Evolutionary conservation across 1,140 invertebrate species (phyloP), one percentile per base, ranked within the genome.

Genomic region (Calephelis virginiensis): DNA sequence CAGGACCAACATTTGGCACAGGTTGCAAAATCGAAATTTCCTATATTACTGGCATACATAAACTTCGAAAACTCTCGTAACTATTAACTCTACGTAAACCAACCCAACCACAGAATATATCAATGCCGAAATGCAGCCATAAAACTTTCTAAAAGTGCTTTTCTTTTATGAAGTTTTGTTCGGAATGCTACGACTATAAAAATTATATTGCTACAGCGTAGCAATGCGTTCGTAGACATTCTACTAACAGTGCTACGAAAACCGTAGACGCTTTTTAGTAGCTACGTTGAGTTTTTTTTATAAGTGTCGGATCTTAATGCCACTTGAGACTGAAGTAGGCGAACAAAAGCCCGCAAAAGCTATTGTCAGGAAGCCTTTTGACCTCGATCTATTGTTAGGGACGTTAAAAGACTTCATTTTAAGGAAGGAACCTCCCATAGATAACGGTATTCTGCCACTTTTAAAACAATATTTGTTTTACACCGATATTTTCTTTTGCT

Each of bases 381-480:
- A 82, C 82, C 82, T 72, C 75, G 47, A 77, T 84, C 77, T 63
- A 81, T 84, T 84, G 82, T 84, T 70, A 68, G 61, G 38, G 49
- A 71, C 67, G 71, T 70, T 77, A 81, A 76, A 80, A 80, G 75
- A 74, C 72, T 73, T 77, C 74, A 73, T 77, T 77, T 74, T 70
- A 66, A 67, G 63, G 71, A 68, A 72, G 72, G 66, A 67, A 67
- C 70, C 69, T 40, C 69, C 68, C 64, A 63, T 70, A 67, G 60
- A 70, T 53, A 38, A 64, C 63, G 17, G 37, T 64, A 17, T 64
- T 64, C 17, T 56, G 53, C 28, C 53, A 56, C 53, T 56, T 56
- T 56, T 56, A 56, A 56, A 56, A 56, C 53, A 56, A 56, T 56
- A 37, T 56, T 56, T 56, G 53, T 37, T 56, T 56, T 56, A 56